These are phyloP conservation scores for Dasyurus viverrinus DNA, from an alignment of 2,113 vertebrate genomes.

Conservation along the genomic window DNA sequence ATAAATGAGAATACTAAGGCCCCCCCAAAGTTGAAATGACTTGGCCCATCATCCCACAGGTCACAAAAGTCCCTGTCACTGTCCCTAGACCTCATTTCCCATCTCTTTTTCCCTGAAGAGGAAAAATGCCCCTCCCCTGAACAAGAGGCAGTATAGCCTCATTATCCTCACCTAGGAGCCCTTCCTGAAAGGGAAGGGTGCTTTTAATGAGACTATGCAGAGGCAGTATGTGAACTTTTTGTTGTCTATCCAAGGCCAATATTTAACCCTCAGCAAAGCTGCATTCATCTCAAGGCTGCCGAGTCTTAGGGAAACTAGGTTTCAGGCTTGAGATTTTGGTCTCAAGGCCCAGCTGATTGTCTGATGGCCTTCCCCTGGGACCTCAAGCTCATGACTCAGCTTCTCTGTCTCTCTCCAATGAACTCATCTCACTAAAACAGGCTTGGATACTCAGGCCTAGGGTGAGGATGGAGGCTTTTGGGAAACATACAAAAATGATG, in stretches of 20 bases:
- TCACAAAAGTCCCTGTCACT: neutral
- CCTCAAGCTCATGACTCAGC: neutral
- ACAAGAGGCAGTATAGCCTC: neutral
- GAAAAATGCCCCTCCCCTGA: neutral
- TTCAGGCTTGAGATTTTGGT: neutral
- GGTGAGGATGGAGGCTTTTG: neutral
- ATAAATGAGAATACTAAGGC: neutral
- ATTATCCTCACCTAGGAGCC: neutral
- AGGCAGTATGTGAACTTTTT: neutral
- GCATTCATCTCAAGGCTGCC: neutral
- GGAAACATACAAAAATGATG: neutral
- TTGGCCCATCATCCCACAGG: neutral
- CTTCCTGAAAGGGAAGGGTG: neutral
- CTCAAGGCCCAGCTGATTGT: neutral
- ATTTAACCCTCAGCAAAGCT: neutral
- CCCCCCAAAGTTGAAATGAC: neutral
- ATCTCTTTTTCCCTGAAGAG: neutral
- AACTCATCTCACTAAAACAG: neutral
- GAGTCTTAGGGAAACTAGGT: neutral
- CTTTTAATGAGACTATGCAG: neutral
- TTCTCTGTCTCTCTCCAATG: neutral
- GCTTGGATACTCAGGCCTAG: neutral
- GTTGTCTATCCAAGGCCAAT: neutral
- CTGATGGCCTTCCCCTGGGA: neutral
- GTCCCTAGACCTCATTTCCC: neutral